Conservation (phyloP, 2,888 invertebrate genomes). For the Parelbella ahira region DNA sequence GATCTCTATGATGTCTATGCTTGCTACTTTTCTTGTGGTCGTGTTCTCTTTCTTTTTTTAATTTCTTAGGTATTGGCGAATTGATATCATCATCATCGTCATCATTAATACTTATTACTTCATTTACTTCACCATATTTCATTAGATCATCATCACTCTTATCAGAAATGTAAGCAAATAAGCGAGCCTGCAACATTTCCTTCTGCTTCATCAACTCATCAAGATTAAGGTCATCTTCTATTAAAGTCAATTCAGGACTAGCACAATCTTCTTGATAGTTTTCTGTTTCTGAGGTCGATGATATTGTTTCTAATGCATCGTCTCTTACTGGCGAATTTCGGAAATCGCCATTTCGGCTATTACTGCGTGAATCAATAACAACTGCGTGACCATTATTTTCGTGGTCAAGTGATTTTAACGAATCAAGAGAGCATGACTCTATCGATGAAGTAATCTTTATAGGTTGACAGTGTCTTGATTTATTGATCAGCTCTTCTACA, state of each 20-base stretch:
- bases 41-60: constrained; percentile 55
- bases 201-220: constrained; percentile 95
- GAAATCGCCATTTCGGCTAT: constrained; percentile 32
- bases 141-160: constrained; percentile 76
- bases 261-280: constrained; percentile 83
- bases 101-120: constrained; percentile 49
- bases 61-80: constrained; percentile 66
- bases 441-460: constrained; percentile 36
- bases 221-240: constrained; percentile 92
- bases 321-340: constrained; percentile 33
- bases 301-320: constrained; percentile 81
- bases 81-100: constrained; percentile 54
- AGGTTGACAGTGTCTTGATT: constrained; percentile 51
- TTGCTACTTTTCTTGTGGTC: constrained; percentile 60
- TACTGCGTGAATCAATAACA: constrained; percentile 34
- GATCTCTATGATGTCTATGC: constrained; percentile 59
- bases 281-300: constrained; percentile 85
- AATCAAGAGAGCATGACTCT: constrained; percentile 38
- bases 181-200: constrained; percentile 88
- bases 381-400: constrained; percentile 50
- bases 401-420: constrained; percentile 31
- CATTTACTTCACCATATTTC: constrained; percentile 57
- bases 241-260: constrained; percentile 86
- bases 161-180: constrained; percentile 88
- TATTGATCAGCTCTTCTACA: constrained; percentile 61